A percentile compares a stretch with the other conserved stretches of the same genome.
phyloP scores from a whole-genome alignment of 2,113 vertebrate species.

The Rhabdomys dilectus region DNA sequence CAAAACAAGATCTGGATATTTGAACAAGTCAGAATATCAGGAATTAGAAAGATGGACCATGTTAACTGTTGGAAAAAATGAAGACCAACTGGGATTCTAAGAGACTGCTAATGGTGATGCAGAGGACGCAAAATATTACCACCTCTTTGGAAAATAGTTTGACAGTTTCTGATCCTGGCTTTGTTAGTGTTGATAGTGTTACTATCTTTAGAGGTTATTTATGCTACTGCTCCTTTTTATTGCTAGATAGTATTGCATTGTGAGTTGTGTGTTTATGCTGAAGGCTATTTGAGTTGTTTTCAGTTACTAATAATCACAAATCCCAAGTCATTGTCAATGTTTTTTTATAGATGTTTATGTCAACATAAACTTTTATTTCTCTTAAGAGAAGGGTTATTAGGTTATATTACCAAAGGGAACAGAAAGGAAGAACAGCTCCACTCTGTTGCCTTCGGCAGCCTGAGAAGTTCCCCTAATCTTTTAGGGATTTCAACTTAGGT shows the following conservation, averaged over 20 bases:
- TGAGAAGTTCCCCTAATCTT: not conserved
- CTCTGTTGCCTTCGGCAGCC: not conserved
- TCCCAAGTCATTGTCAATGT: not conserved
- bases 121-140: not conserved
- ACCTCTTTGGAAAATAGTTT: not conserved
- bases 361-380: conserved; percentile 38
- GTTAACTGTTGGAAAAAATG: not conserved
- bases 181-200: not conserved
- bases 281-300: not conserved
- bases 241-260: not conserved
- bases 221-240: not conserved
- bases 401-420: not conserved
- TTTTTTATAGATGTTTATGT: not conserved
- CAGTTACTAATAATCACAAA: not conserved
- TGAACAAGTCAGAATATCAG: not conserved
- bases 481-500: not conserved
- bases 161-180: not conserved
- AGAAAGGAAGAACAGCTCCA: not conserved
- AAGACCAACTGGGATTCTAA: not conserved
- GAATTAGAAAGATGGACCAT: not conserved
- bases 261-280: not conserved
- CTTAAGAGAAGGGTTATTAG: not conserved
- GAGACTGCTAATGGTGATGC: not conserved
- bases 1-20: not conserved
- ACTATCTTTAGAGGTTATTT: not conserved